These are phyloP conservation scores for Thripadectes ignobilis DNA, from an alignment of 2,797 vertebrate genomes.

Conservation along the genomic window DNA sequence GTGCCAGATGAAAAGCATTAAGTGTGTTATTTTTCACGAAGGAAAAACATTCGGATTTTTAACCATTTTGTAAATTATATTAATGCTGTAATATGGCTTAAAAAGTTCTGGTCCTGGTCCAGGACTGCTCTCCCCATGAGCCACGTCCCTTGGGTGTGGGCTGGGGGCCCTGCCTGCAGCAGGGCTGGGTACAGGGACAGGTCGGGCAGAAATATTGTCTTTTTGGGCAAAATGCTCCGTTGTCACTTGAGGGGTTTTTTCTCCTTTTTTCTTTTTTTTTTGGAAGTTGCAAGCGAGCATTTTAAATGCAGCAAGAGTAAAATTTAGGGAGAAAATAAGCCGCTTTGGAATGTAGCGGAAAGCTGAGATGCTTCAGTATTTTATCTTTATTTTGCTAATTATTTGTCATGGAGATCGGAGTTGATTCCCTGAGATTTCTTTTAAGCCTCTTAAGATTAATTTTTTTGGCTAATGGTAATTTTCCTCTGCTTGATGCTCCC, in stretches of 20 bases:
- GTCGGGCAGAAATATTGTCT: not conserved
- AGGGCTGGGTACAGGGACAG: not conserved
- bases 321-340: constrained; percentile 43
- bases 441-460: constrained; percentile 62
- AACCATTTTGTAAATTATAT: constrained; percentile 77
- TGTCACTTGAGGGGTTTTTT: rapidly evolving
- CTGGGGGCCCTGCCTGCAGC: not conserved
- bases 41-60: constrained; percentile 76
- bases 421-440: constrained; percentile 58
- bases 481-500: constrained; percentile 35
- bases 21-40: constrained; percentile 73
- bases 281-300: not conserved
- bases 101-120: not conserved
- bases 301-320: constrained; percentile 21
- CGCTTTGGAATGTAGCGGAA: constrained; percentile 38
- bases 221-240: not conserved
- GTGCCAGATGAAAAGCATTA: constrained; percentile 81
- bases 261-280: rapidly evolving
- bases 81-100: constrained; percentile 62
- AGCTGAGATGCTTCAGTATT: constrained; percentile 48
- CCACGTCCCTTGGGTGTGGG: not conserved
- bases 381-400: constrained; percentile 68
- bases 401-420: constrained; percentile 57
- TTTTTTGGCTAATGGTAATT: constrained; percentile 59
- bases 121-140: not conserved